These are phyloP conservation scores for Morelia viridis DNA, from an alignment of 2,797 vertebrate genomes.

Conservation along the genomic window DNA sequence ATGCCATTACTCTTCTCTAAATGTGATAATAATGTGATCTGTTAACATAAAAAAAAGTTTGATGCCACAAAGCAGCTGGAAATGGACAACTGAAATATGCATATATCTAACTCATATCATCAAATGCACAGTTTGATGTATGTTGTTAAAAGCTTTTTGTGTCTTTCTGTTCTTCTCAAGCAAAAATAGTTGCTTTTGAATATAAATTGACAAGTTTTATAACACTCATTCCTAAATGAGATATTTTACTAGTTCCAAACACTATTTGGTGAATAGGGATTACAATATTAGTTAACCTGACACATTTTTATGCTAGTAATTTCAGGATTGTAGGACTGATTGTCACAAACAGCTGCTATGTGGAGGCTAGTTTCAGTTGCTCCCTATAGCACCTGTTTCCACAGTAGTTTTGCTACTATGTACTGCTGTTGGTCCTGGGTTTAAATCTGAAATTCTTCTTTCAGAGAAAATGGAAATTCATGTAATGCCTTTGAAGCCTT, in stretches of 20 bases:
- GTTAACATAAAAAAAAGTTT: conserved; percentile 77
- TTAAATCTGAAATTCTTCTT: not conserved
- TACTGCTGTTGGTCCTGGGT: not conserved
- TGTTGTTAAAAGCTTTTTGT: conserved; percentile 70
- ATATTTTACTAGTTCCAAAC: conserved; percentile 54
- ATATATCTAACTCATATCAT: conserved; percentile 70
- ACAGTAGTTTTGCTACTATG: not conserved
- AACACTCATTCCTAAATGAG: conserved; percentile 64
- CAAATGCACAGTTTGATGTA: conserved; percentile 69
- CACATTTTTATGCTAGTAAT: not conserved
- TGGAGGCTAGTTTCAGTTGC: not conserved
- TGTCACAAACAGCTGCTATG: not conserved
- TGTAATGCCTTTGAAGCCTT: not conserved
- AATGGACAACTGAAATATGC: conserved; percentile 69
- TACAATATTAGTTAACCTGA: not conserved
- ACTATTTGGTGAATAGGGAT: conserved; percentile 27
- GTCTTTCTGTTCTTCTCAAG: conserved; percentile 67
- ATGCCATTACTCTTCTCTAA: conserved; percentile 69
- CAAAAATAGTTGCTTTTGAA: conserved; percentile 64
- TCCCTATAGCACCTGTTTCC: not conserved
- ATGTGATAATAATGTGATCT: conserved; percentile 74
- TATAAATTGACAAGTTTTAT: conserved; percentile 66
- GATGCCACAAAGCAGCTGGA: conserved; percentile 74
- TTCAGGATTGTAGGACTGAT: not conserved
- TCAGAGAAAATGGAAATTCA: not conserved